Base-by-base conservation (phyloP, 2,113 vertebrate species). In the Bambusicola thoracicus region DNA sequence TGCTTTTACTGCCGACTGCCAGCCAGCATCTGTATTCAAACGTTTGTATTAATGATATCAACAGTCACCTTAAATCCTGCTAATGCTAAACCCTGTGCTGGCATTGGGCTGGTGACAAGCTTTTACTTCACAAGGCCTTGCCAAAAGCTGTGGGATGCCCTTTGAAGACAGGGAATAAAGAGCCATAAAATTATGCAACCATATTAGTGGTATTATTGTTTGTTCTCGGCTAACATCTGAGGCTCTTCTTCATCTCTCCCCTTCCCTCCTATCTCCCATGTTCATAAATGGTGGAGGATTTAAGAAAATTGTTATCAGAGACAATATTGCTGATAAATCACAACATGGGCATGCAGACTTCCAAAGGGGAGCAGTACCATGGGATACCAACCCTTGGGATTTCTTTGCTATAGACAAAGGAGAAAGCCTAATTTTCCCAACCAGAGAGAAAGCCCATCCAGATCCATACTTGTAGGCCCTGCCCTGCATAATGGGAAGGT, bases 81-180 rank as follows among this genome's bases (percentile, higher is more conserved):
- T 87, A 27, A 9, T 49, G 32, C 84, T 91, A 75, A 91, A 43
- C 67, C 67, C 89, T 30, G 87, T 70, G 87, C 91, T 95, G 95
- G 84, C 68, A 73, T 6, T 3, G 1, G 59, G 77, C 77, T 94
- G 53, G 87, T 48, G 58, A 76, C 67, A 63, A n/a, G 43, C 92
- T 95, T 72, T 85, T 92, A 75, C 89, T 83, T 85, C 81, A 16
- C 63, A 32, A 11, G 78, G 61, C 44, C 81, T 70, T 96, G 95
- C 96, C 94, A 96, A 93, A 75, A 92, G 59, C 94, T 80, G 85
- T 74, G 91, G 95, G 95, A 92, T 95, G 92, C 94, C 95, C 89
- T 96, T 92, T 91, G 94, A 94, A 95, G 94, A 80, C 1, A 63
- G 25, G 20, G 59, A 91, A 89, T 72, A 68, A 10, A 78, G 68